Evolutionary conservation across 1,140 invertebrate species (phyloP), one percentile per base, ranked within the genome.

Genomic region (Euura lappo): DNA sequence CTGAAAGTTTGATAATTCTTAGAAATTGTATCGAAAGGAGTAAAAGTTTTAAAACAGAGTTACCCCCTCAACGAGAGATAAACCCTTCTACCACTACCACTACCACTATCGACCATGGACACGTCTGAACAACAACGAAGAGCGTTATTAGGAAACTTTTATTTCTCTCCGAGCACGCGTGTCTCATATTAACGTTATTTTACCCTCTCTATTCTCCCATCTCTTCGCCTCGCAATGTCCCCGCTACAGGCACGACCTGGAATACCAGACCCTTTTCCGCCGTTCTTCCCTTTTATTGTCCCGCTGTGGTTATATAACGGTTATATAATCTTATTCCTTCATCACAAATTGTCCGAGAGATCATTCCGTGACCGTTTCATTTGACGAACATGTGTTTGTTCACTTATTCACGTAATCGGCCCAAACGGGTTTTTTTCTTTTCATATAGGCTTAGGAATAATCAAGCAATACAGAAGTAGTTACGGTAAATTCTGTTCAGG

Each of bases 81-180:
- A 4, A 68, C 8, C 66, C 66, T 28, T 42, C 10, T 28, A 28
- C 28, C 66, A 28, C 44, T 11, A 68, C 28, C 28, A 28, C 28
- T 28, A 28, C 28, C 28, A 28, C 28, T 28, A 28, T 28, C 28
- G 28, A 28, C 28, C 28, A 28, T 28, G 28, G 28, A 28, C 44
- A 68, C 8, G 66, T 10, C 66, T 28, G 28, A 28, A 42, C 8
- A 28, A 8, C 44, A 8, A 42, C 66, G 13, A 68, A 28, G 28
- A 68, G 66, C 66, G 66, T 42, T 68, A 68, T 68, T 11, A 68
- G 42, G 11, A 68, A 68, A 68, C 66, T 68, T 68, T 68, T 68
- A 68, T 68, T 68, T 68, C 66, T 68, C 8, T 68, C 42, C 66
- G 28, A 28, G 66, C 66, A 68, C 66, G 66, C 66, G 66, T 68